Evolutionary conservation across 1,140 invertebrate genomes (phyloP).

Genomic region (Armadillidium nasatum): DNA sequence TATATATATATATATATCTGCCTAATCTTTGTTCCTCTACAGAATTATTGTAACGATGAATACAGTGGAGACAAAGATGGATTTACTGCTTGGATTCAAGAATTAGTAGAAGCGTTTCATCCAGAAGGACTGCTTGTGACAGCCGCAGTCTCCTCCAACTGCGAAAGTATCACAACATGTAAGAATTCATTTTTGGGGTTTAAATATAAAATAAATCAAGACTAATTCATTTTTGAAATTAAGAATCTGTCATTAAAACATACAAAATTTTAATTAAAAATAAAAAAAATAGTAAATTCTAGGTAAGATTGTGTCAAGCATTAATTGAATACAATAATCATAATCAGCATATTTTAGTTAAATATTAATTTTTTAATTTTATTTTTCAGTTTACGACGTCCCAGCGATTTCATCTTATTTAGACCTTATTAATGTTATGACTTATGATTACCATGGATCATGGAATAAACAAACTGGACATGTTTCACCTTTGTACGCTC

Average conservation of each 20-base stretch:
- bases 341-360: no score
- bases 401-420: slow-evolving; percentile 63
- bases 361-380: no score
- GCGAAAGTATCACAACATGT: slow-evolving; percentile 63
- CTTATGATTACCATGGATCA: slow-evolving; percentile 80
- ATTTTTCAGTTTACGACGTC: slow-evolving; percentile 68
- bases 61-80: slow-evolving; percentile 70
- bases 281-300: no score
- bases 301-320: no score
- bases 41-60: no score
- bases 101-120: slow-evolving; percentile 49
- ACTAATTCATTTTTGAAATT: not conserved
- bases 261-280: no score
- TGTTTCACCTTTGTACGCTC: slow-evolving; percentile 71
- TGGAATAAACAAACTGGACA: slow-evolving; percentile 81
- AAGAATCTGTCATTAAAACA: no score
- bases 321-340: no score
- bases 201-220: not conserved
- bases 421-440: slow-evolving; percentile 84
- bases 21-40: no score
- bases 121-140: slow-evolving; percentile 60
- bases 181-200: not conserved
- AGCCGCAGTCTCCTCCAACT: slow-evolving; percentile 77
- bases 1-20: no score
- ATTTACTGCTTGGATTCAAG: slow-evolving; percentile 46